phyloP scores from a whole-genome alignment of 2,888 invertebrate species.

The Minunthozetes semirufus region DNA sequence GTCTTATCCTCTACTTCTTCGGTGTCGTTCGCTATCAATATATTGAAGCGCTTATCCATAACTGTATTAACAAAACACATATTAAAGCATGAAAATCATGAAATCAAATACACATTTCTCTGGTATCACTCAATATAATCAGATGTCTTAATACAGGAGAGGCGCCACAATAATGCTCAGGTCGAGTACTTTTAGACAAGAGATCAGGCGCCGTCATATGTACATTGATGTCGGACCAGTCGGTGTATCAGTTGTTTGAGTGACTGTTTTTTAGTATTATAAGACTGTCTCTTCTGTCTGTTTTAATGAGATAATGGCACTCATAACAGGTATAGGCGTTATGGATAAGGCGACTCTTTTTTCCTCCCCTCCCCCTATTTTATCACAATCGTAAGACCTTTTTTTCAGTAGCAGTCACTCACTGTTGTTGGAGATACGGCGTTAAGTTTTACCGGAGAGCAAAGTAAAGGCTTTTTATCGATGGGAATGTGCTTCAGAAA shows the following conservation, averaged over 20 bases:
- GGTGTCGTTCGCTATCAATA: no score
- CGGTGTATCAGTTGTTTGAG: neutral
- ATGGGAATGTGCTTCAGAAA: neutral
- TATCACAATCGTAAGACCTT: conserved; percentile 3
- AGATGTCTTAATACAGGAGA: conserved; percentile 11
- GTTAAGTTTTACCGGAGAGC: conserved; percentile 8
- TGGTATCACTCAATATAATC: conserved; percentile 14
- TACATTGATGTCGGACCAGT: conserved; percentile 2
- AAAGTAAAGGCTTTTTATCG: neutral
- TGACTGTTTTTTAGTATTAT: neutral
- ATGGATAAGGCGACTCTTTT: conserved; percentile 1
- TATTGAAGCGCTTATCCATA: no score
- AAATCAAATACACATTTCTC: conserved; percentile 3
- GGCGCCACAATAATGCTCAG: conserved; percentile 25
- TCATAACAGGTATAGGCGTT: conserved; percentile 14
- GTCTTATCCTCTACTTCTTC: no score
- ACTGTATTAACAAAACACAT: neutral
- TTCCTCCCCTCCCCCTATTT: neutral
- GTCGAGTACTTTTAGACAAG: conserved; percentile 12
- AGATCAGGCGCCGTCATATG: conserved; percentile 20
- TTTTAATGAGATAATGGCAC: conserved; percentile 17
- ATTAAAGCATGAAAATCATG: neutral
- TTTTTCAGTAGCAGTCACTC: conserved; percentile 18
- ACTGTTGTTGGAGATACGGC: conserved; percentile 7
- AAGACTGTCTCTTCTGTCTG: conserved; percentile 1